Evolutionary conservation across 2,797 vertebrate genomes (phyloP).

Genomic region (Helostoma temminkii): DNA sequence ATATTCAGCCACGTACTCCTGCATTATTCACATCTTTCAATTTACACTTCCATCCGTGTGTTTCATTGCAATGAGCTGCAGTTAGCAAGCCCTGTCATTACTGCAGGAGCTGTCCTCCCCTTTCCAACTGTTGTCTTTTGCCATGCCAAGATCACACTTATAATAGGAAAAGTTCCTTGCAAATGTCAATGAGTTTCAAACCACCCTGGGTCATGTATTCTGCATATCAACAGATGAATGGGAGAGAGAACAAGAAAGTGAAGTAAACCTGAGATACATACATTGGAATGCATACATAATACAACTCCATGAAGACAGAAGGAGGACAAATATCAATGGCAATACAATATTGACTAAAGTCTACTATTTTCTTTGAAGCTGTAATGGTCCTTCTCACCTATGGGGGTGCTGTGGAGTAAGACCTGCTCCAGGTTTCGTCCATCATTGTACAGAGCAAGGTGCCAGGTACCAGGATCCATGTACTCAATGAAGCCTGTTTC

Average conservation of each 20-base stretch:
- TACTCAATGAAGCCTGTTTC: constrained; percentile 97
- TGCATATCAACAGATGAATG: constrained; percentile 27
- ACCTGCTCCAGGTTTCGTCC: constrained; percentile 95
- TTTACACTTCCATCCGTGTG: constrained; percentile 74
- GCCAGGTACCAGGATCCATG: constrained; percentile 96
- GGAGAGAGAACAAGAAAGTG: background rate
- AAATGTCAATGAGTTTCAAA: constrained; percentile 68
- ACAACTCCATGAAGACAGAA: background rate
- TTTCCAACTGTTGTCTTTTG: constrained; percentile 60
- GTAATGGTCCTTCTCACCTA: constrained; percentile 83
- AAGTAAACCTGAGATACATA: constrained; percentile 13
- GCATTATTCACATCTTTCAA: constrained; percentile 82
- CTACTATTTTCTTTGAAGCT: background rate
- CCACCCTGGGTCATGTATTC: constrained; percentile 28
- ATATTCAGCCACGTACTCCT: constrained; percentile 74
- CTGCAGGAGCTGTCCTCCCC: constrained; percentile 75
- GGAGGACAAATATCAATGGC: background rate
- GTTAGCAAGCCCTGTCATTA: constrained; percentile 81
- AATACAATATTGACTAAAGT: background rate
- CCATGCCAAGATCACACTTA: constrained; percentile 58
- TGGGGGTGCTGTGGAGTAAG: constrained; percentile 91
- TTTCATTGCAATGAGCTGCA: constrained; percentile 77
- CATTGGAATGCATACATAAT: background rate
- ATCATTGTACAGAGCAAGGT: constrained; percentile 96
- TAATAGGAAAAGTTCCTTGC: constrained; percentile 67